Percentiles rank a stretch among this genome's conserved stretches.
These are phyloP conservation scores for Apodemia hepburni DNA, from an alignment of 2,888 invertebrate genomes.

Conservation along the genomic window DNA sequence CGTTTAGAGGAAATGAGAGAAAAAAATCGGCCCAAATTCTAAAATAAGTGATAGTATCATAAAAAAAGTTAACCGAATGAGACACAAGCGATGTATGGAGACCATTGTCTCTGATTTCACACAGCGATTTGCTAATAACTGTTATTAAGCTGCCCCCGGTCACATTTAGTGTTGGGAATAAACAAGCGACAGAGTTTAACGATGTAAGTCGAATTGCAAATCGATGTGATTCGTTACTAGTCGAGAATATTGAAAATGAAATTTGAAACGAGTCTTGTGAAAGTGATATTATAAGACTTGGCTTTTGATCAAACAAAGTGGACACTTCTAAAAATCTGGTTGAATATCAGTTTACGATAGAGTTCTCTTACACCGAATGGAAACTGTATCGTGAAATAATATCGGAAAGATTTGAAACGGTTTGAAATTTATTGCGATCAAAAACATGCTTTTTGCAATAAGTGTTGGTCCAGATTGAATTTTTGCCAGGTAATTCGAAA, in stretches of 20 bases:
- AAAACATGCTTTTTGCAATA: too few species aligned
- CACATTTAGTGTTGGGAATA: conserved; percentile 43
- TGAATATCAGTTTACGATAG: not conserved
- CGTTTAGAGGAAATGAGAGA: conserved; percentile 47
- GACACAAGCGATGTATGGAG: conserved; percentile 62
- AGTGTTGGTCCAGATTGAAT: too few species aligned
- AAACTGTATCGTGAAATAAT: too few species aligned
- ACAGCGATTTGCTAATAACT: conserved; percentile 69
- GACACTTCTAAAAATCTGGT: not conserved
- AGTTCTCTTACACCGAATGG: not conserved
- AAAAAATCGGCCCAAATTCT: conserved; percentile 62
- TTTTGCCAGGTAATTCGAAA: too few species aligned
- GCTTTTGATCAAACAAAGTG: conserved; percentile 23
- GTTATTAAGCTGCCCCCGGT: conserved; percentile 64
- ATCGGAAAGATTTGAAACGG: too few species aligned
- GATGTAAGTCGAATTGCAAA: conserved; percentile 14
- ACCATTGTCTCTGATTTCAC: conserved; percentile 74
- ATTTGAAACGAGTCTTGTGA: conserved; percentile 5
- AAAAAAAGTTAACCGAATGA: conserved; percentile 68
- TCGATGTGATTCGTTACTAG: conserved; percentile 16
- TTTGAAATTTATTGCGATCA: too few species aligned
- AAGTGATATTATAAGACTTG: conserved; percentile 2
- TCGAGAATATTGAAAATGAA: conserved; percentile 16
- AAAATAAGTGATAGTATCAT: conserved; percentile 55
- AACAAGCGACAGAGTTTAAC: conserved; percentile 14